These are phyloP conservation scores for Agrilus biguttatus DNA, from an alignment of 2,888 invertebrate genomes.

Conservation along the genomic window DNA sequence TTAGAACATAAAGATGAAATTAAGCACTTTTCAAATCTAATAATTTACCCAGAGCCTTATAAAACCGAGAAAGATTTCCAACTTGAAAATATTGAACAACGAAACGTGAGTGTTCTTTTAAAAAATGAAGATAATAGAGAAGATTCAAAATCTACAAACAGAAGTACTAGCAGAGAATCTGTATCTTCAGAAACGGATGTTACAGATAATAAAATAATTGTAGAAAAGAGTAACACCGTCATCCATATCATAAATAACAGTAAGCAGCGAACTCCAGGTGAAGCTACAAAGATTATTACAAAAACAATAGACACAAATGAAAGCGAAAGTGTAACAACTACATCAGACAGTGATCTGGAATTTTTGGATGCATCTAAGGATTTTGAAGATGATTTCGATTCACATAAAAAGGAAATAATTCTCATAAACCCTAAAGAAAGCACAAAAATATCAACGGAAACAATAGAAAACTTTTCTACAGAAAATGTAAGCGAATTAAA, in stretches of 20 bases:
- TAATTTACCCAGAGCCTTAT: no score
- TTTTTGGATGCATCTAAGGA: constrained; percentile 7
- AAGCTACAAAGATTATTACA: constrained; percentile 4
- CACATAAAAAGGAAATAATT: no score
- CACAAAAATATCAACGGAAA: neutral
- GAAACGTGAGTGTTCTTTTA: no score
- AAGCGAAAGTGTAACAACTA: constrained; percentile 6
- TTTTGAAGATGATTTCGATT: no score
- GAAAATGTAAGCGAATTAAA: constrained; percentile 4
- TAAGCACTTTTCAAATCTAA: no score
- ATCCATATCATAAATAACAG: constrained; percentile 22
- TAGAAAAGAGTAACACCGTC: constrained; percentile 29
- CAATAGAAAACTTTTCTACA: constrained; percentile 2
- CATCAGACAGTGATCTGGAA: constrained; percentile 7
- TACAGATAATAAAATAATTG: constrained; percentile 18
- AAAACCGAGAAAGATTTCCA: no score
- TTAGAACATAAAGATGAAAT: no score
- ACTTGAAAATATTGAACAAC: no score
- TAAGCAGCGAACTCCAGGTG: constrained; percentile 3
- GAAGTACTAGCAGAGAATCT: no score
- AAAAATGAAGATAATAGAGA: no score
- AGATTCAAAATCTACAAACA: neutral
- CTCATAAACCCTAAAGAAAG: neutral
- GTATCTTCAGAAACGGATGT: constrained; percentile 12
- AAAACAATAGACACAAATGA: constrained; percentile 9